These are phyloP conservation scores for Scelioninae gen. 2 DNA, from an alignment of 2,888 invertebrate species.

Conservation along the genomic window DNA sequence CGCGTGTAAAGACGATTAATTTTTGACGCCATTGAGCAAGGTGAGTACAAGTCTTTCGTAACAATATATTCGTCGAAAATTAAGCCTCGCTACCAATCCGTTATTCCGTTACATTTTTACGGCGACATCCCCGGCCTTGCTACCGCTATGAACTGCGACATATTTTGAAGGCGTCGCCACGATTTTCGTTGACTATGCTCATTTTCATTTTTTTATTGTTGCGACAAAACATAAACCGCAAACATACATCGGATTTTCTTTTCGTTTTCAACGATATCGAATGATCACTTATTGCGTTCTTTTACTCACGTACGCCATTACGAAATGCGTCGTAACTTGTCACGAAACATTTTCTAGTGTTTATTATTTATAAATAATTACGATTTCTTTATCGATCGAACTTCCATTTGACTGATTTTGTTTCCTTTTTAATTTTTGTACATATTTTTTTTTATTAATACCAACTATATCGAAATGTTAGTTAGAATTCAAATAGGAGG, in stretches of 20 bases:
- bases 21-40: constrained; percentile 38
- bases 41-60: too few species aligned
- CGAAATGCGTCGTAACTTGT: constrained; percentile 40
- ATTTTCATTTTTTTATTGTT: background rate
- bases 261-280: too few species aligned
- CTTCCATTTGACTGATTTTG: background rate
- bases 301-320: constrained; percentile 30
- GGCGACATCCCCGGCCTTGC: background rate
- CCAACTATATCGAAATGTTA: too few species aligned
- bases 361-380: constrained; percentile 5
- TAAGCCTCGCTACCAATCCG: too few species aligned
- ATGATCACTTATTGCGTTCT: constrained; percentile 4
- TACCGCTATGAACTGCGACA: constrained; percentile 8
- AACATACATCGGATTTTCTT: too few species aligned
- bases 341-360: constrained; percentile 2
- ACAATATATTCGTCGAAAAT: too few species aligned
- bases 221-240: background rate
- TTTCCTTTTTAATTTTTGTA: too few species aligned
- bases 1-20: constrained; percentile 5
- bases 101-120: background rate
- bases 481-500: too few species aligned
- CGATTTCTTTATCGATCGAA: background rate
- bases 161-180: constrained; percentile 14
- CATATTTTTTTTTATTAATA: too few species aligned
- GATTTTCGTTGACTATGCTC: background rate